These are phyloP conservation scores for Chymomyza procnemis DNA, from an alignment of 2,888 invertebrate genomes.

Conservation along the genomic window DNA sequence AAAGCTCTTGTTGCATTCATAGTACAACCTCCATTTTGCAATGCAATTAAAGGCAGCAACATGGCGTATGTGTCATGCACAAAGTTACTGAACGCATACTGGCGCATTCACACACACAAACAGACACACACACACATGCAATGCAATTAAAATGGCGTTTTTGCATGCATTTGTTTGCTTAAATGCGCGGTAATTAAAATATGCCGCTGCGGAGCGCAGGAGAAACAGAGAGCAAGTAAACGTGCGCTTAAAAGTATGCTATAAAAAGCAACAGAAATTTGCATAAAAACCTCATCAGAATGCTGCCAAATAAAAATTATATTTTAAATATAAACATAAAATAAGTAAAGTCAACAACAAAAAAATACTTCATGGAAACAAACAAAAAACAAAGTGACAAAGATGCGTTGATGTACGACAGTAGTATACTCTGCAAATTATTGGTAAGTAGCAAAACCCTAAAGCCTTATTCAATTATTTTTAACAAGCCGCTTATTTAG, in stretches of 20 bases:
- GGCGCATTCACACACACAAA: not conserved
- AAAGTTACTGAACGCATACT: slow-evolving; percentile 1
- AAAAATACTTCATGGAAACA: not conserved
- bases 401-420: not conserved
- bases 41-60: not conserved
- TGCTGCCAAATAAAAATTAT: not conserved
- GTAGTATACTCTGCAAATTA: not conserved
- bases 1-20: not conserved
- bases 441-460: not conserved
- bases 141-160: slow-evolving; percentile 50
- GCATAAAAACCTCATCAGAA: not conserved
- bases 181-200: slow-evolving; percentile 62
- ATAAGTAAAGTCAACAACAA: not conserved
- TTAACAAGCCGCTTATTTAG: not conserved
- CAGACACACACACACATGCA: not conserved
- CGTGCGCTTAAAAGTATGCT: not conserved
- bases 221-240: not conserved
- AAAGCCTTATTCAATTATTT: too few species aligned
- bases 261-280: not conserved
- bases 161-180: slow-evolving; percentile 50
- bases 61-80: not conserved
- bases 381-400: not conserved
- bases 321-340: not conserved
- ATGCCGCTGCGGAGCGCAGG: not conserved
- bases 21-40: not conserved